Conservation (phyloP, 1,140 invertebrate genomes). For the Apis laboriosa region DNA sequence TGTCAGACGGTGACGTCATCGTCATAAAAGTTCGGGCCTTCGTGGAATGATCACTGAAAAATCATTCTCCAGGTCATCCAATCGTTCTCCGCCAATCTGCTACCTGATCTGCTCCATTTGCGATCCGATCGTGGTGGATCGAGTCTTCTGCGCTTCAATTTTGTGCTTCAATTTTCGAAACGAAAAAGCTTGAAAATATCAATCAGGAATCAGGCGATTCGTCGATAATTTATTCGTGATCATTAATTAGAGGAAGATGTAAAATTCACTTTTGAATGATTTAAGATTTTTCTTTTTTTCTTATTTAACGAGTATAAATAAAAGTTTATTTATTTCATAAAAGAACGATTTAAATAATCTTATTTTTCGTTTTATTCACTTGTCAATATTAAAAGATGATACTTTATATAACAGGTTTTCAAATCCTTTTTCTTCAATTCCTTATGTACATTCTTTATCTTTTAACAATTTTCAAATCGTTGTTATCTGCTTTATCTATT, state of each 20-base stretch:
- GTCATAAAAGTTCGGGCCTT: constrained; percentile 44
- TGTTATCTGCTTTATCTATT: too few relatives aligned
- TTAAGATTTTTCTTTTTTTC: too few relatives aligned
- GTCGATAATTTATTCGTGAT: not conserved
- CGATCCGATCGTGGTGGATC: not conserved
- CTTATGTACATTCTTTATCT: too few relatives aligned
- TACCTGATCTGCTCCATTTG: not conserved
- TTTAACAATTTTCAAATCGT: too few relatives aligned
- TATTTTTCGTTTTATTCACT: too few relatives aligned
- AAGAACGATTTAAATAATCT: too few relatives aligned
- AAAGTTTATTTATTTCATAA: too few relatives aligned
- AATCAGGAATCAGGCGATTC: not conserved
- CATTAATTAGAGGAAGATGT: not conserved
- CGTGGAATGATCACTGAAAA: constrained; percentile 62
- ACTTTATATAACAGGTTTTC: too few relatives aligned
- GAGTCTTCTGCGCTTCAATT: not conserved
- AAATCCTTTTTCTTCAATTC: too few relatives aligned
- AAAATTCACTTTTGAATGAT: too few relatives aligned
- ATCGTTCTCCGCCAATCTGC: not conserved
- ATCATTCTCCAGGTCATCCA: constrained; percentile 8
- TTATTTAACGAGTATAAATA: too few relatives aligned
- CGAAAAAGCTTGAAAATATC: accelerated
- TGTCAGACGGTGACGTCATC: constrained; percentile 74
- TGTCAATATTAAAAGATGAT: too few relatives aligned
- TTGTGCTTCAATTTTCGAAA: not conserved